Base-by-base conservation (phyloP, 2,797 vertebrate species). In the Diceros bicornis region DNA sequence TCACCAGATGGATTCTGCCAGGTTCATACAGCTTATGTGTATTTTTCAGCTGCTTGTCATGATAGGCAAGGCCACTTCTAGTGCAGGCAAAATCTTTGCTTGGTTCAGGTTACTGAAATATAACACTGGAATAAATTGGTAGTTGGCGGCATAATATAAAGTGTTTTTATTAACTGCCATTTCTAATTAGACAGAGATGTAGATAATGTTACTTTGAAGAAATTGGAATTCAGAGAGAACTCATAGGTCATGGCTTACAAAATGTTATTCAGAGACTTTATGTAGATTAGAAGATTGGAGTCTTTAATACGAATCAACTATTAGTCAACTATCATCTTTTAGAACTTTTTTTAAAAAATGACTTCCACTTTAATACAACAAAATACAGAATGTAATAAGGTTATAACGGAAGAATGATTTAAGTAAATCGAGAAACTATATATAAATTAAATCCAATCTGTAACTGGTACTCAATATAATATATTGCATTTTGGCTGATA, bases 1-100 rank as follows among this genome's bases (percentile, higher is more conserved):
- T 98, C 90, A 98, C 98, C 98, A 99, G 98, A 99, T 98, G 98
- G 98, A 98, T 98, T 98, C 98, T 98, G 97, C 97, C 25, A 89
- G 95, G 97, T 98, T 98, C 96, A 97, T 97, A 97, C 97, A 98
- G 97, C 94, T 98, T 98, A 96, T 97, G 98, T 97, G 92, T 97
- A 97, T 97, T 97, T 98, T 98, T 98, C 98, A 98, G 78, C 97
- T 98, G 98, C 97, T 97, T 97, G 94, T 98, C 97, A 97, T 94
- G 97, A 96, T 97, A 97, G 87, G 96, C 91, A 97, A 97, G 93
- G 84, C 85, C 57, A 95, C 96, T 97, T 98, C 91, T 94, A 41
- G 86, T 89, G 72, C 59, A 83, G 69, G 69, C 55, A 94, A 94
- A 90, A 96, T 97, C 97, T 93, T 97, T 96, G 72, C 93, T 98